Conservation (phyloP, 2,113 vertebrate genomes). For the Paedocypris sp. region DNA sequence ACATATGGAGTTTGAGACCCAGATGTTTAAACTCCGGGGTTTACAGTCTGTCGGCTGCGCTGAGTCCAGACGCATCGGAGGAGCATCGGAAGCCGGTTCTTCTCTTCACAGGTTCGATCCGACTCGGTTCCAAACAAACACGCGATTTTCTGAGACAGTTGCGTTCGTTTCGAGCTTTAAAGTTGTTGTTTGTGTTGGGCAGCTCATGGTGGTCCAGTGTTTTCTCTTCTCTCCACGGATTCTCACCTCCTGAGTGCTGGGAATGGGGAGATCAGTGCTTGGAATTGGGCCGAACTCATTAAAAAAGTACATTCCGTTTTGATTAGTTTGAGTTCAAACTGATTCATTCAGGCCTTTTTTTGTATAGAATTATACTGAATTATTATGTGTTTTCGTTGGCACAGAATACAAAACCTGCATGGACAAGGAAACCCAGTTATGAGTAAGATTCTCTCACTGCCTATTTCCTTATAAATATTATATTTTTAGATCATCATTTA, state of each 20-base stretch:
- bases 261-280: constrained; percentile 74
- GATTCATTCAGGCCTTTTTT: too few relatives aligned
- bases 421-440: constrained; percentile 69
- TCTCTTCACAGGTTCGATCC: constrained; percentile 66
- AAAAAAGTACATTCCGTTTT: too few relatives aligned
- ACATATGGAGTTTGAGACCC: too few relatives aligned
- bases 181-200: background rate
- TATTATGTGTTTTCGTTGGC: background rate
- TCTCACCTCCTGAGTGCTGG: constrained; percentile 72
- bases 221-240: constrained; percentile 70
- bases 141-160: background rate
- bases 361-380: too few relatives aligned
- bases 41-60: constrained; percentile 69
- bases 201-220: constrained; percentile 78
- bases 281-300: constrained; percentile 76
- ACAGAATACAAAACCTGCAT: constrained; percentile 68
- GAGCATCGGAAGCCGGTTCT: constrained; percentile 69
- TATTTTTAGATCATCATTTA: too few relatives aligned
- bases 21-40: too few relatives aligned
- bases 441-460: constrained; percentile 55
- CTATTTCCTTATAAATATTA: background rate
- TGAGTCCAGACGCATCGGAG: constrained; percentile 72
- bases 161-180: background rate
- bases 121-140: background rate
- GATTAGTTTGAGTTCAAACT: too few relatives aligned